These are phyloP conservation scores for Solenopsis invicta DNA, from an alignment of 1,140 invertebrate species.

Conservation along the genomic window DNA sequence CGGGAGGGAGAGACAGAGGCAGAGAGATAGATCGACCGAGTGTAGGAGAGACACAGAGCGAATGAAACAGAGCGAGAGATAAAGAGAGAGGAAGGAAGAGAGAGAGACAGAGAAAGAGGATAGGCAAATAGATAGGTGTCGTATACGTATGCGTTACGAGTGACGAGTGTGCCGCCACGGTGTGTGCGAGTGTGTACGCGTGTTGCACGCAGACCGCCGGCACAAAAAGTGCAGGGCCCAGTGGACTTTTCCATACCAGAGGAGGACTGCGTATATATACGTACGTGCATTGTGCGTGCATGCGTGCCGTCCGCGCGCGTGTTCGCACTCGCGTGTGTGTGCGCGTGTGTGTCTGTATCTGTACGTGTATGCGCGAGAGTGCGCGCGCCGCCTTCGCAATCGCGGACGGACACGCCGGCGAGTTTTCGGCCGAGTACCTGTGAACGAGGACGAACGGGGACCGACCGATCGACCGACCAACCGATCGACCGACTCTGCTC, in stretches of 20 bases:
- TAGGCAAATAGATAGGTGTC: constrained; percentile 62
- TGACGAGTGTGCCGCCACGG: constrained; percentile 55
- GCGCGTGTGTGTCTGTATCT: constrained; percentile 50
- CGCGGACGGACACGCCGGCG: constrained; percentile 59
- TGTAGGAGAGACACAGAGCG: constrained; percentile 29
- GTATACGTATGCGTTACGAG: constrained; percentile 51
- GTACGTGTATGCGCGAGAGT: constrained; percentile 16
- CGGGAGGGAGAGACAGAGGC: constrained; percentile 8
- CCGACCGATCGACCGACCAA: constrained; percentile 34
- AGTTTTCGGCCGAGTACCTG: constrained; percentile 47
- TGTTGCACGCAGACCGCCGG: constrained; percentile 52
- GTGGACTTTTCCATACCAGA: constrained; percentile 74
- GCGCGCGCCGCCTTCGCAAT: constrained; percentile 63
- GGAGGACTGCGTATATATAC: constrained; percentile 41
- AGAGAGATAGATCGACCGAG: constrained; percentile 24
- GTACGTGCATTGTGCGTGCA: not conserved
- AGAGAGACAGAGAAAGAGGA: constrained; percentile 34
- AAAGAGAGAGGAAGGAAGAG: constrained; percentile 6
- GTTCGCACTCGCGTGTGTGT: not conserved
- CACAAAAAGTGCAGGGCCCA: constrained; percentile 72
- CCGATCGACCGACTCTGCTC: not conserved
- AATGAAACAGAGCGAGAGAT: constrained; percentile 11
- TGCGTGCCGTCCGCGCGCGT: not conserved
- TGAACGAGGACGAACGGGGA: constrained; percentile 46
- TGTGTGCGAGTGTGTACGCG: constrained; percentile 67